These are phyloP conservation scores for Simalia tracyae DNA, from an alignment of 2,797 vertebrate genomes.

Conservation along the genomic window DNA sequence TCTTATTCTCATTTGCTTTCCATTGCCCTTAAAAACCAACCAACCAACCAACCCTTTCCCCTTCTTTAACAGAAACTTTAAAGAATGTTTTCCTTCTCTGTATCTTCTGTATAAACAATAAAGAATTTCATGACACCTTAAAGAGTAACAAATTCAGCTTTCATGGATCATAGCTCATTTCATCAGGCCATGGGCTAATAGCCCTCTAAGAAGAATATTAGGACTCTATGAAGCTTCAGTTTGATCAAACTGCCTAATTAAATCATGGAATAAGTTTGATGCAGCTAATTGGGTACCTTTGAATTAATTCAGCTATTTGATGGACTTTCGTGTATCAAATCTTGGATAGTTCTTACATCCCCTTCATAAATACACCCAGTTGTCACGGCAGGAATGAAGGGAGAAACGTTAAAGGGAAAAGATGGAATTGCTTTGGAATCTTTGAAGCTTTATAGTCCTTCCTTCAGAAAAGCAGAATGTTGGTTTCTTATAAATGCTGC, in stretches of 20 bases:
- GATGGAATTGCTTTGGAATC: not conserved
- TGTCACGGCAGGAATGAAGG: not conserved
- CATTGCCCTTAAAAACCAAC: not conserved
- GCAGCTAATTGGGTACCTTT: not conserved
- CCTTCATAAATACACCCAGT: not conserved
- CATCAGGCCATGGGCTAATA: not conserved
- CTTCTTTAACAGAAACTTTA: not conserved
- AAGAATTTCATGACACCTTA: not conserved
- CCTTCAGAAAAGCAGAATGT: not conserved
- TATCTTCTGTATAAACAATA: not conserved
- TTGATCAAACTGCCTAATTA: not conserved
- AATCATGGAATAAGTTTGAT: not conserved
- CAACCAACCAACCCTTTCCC: too few relatives aligned
- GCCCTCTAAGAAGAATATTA: not conserved
- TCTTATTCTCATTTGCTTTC: not conserved
- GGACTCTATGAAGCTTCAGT: not conserved
- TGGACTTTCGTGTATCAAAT: not conserved
- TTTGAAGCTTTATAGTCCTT: not conserved
- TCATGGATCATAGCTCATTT: not conserved
- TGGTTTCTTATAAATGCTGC: not conserved
- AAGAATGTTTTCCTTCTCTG: not conserved
- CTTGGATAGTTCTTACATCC: not conserved
- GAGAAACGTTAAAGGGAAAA: not conserved
- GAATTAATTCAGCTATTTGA: not conserved
- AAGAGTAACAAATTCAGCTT: not conserved